A percentile compares a stretch with the other conserved stretches of the same genome.
Evolutionary conservation across 1,140 invertebrate genomes (phyloP).

Genomic region (Cheumatopsyche charites): DNA sequence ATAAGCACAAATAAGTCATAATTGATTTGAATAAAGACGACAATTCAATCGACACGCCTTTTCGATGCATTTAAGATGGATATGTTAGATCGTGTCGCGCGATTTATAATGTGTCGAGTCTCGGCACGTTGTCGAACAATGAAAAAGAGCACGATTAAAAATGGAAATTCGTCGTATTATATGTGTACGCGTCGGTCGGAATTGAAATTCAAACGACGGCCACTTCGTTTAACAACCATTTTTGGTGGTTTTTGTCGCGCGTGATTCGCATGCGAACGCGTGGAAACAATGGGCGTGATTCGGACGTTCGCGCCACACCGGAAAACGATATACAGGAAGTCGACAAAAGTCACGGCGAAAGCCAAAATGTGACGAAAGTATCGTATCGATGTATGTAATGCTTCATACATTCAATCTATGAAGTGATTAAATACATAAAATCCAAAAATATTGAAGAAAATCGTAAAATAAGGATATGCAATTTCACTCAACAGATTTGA

Average conservation of each 20-base stretch:
- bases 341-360: neutral
- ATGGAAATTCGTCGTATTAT: neutral
- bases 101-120: no score
- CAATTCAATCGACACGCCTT: no score
- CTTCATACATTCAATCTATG: no score
- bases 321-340: constrained; percentile 1
- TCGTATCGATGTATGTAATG: no score
- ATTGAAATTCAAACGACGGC: constrained; percentile 30
- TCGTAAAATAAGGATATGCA: no score
- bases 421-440: no score
- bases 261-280: constrained; percentile 29
- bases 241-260: constrained; percentile 44
- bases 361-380: neutral
- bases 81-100: no score
- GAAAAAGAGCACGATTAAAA: neutral
- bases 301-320: neutral
- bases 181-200: neutral
- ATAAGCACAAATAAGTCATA: no score
- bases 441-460: no score
- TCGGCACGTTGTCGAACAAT: neutral
- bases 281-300: neutral
- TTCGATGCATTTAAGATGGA: no score
- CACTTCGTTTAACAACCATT: constrained; percentile 43
- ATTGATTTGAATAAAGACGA: no score
- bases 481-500: no score